Base-by-base conservation (phyloP, 2,888 invertebrate genomes). In the Eristalis tenax region DNA sequence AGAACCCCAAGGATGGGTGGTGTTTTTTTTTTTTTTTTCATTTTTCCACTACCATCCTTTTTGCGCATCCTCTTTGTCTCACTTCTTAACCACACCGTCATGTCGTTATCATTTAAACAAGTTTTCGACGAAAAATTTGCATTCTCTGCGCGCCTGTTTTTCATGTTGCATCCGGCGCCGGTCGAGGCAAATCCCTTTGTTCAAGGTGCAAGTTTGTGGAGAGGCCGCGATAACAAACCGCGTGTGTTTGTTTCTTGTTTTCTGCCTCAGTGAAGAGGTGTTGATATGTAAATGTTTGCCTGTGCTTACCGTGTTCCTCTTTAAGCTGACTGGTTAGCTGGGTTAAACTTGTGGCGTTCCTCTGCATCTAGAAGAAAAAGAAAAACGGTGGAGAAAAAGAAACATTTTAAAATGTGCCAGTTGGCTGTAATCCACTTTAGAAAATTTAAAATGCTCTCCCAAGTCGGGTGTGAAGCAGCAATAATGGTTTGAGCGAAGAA, bases 91-190 rank as follows among this genome's bases (percentile, higher is more conserved):
- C 74, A 63, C 82, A 65, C 73, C 83, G 65, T 65, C 82, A 66
- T 83, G 83, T 71, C 78, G 83, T 82, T 86, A 87, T 87, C 83
- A 77, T 86, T 86, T 82, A 75, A 82, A 59, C 74, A 87, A 80
- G 76, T 83, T 78, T 86, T 73, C 1, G 15, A 74, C 65, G 56
- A 78, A 57, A 73, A 73, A 75, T 83, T 83, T 87, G 64, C 83
- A 87, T 83, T 79, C 66, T 74, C 65, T 23, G 32, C 63, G 83
- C 43, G 59, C 43, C 69, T 69, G 59, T 61, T 75, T 69, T 57
- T 61, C 26, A 59, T 80, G 83, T 63, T 87, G 83, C 86, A 87
- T 87, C 78, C 78, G 78, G 35, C 70, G 35, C 77, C 50, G 56
- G 66, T 65, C 57, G 65, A 57, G 75, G 40, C 8, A 50, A 18